Base-by-base conservation (phyloP, 1,140 invertebrate genomes). In the Diabrotica undecimpunctata region DNA sequence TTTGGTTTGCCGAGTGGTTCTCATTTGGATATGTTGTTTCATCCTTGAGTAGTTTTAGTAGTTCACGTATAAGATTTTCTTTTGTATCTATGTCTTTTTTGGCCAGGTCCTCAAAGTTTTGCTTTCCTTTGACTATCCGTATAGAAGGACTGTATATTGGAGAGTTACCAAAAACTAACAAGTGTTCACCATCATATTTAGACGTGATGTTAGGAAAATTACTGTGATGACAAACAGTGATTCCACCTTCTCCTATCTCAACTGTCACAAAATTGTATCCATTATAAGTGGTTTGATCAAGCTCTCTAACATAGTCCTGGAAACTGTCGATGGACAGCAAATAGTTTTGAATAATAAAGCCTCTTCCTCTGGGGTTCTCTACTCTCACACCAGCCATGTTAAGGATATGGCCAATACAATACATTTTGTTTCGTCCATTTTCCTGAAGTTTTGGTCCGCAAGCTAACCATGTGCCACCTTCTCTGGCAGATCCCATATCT, bases 391-490 rank as follows among this genome's bases (percentile, higher is more conserved):
- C 41, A 46, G 8, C n/a, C 41, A 46, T 46, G n/a, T 46, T 46
- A 6, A 46, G 41, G 6, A 46, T 46, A 46, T 10, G 8, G n/a
- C 41, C 41, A 46, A 46, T 46, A 46, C 41, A 46, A 6, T 5
- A 46, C n/a, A 10, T 46, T 46, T 46, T n/a, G n/a, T 6, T n/a
- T 46, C n/a, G 8, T 14, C 70, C 60, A 61, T 64, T 66, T 36
- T 69, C 35, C 7, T 11, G 60, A 10, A 2, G 2, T 66, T 62
- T 68, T 9, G 13, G 46, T n/a, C 14, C 54, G 14, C 91, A 72
- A 7, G 86, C 91, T 14, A 93, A 75, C 92, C 91, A 94, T 7
- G 89, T 90, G 7, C 91, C 90, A 35, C 87, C 87, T 80, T 90
- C 88, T 73, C 83, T 83, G 10, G 88, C 87, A 35, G 84, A 80